These are phyloP conservation scores for Chaunax sp. DNA, from an alignment of 2,797 vertebrate species.

Conservation along the genomic window DNA sequence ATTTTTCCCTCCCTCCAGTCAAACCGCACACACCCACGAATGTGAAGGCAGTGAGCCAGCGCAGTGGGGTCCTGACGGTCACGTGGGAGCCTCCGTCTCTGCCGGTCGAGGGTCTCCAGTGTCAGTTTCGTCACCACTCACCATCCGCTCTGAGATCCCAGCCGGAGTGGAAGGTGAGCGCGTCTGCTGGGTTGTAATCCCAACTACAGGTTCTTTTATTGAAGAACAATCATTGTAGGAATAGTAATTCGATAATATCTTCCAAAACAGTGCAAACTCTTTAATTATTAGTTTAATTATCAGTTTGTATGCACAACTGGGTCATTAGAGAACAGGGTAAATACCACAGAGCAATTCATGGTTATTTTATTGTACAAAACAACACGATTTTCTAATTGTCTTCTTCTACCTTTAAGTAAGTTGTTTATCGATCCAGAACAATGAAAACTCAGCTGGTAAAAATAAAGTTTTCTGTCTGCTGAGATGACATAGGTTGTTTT, in stretches of 20 bases:
- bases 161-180: constrained; percentile 88
- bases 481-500: constrained; percentile 1
- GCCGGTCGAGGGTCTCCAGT: constrained; percentile 81
- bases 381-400: neutral
- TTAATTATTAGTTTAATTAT: neutral
- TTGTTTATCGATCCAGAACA: constrained; percentile 6
- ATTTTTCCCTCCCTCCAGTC: constrained; percentile 75
- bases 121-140: constrained; percentile 85
- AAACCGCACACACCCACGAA: constrained; percentile 86
- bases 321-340: neutral
- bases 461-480: neutral
- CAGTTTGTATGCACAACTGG: too few relatives aligned
- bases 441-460: constrained; percentile 1
- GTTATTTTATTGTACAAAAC: neutral
- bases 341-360: neutral
- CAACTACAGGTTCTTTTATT: too few relatives aligned
- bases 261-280: neutral
- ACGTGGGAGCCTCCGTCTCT: constrained; percentile 86
- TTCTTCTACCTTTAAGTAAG: neutral
- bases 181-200: neutral
- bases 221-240: neutral
- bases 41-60: constrained; percentile 83
- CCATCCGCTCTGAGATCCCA: constrained; percentile 63
- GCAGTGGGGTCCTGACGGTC: constrained; percentile 82
- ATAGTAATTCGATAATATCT: neutral